Evolutionary conservation across 30 jellyfish, hydroid and myxozoan species (phyloP).

Genomic region (Haliclystus octoradiatus): DNA sequence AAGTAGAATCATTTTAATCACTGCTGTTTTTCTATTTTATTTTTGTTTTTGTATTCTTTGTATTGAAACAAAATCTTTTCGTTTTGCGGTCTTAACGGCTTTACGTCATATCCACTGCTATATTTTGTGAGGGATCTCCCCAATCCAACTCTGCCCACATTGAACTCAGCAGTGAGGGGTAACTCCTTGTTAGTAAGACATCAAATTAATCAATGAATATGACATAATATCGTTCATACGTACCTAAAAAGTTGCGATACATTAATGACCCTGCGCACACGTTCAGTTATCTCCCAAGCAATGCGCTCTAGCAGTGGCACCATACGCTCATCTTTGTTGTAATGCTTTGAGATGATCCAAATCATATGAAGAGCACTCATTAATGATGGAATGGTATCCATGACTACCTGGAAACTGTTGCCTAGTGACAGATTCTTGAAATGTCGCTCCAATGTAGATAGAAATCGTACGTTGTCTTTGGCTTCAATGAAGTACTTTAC

Average conservation of each 20-base stretch:
- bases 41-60: too few species aligned
- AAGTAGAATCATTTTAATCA: too few species aligned
- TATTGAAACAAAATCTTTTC: too few species aligned
- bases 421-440: constrained; percentile 87
- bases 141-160: too few species aligned
- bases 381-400: constrained; percentile 86
- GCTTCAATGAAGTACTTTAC: constrained; percentile 88
- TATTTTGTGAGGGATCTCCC: too few species aligned
- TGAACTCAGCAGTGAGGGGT: too few species aligned
- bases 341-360: constrained; percentile 94
- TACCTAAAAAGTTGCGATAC: constrained; percentile 61
- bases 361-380: constrained; percentile 97
- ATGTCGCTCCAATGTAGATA: constrained; percentile 89
- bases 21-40: too few species aligned
- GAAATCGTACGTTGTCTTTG: constrained; percentile 85
- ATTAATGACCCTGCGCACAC: constrained; percentile 77
- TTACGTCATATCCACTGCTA: too few species aligned
- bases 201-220: not conserved
- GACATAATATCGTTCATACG: too few species aligned
- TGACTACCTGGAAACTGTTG: constrained; percentile 77
- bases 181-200: too few species aligned
- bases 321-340: constrained; percentile 95
- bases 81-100: too few species aligned
- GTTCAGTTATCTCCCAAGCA: constrained; percentile 97
- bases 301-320: constrained; percentile 95